phyloP scores from a whole-genome alignment of 1,140 invertebrate species.

The Euglossa dilemma region DNA sequence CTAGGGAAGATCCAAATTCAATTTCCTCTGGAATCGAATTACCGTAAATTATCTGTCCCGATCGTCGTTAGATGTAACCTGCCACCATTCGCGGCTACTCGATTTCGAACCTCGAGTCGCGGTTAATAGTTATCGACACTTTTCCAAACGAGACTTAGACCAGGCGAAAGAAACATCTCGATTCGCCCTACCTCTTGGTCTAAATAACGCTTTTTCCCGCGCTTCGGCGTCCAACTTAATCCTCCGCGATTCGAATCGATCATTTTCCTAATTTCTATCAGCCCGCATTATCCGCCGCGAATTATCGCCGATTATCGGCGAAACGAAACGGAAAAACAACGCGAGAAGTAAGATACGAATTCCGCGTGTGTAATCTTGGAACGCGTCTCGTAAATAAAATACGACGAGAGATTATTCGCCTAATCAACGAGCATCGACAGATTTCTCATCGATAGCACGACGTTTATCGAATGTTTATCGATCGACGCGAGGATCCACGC shows the following conservation, averaged over 20 bases:
- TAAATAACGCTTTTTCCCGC: too few species aligned
- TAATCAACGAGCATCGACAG: neutral
- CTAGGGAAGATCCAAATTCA: neutral
- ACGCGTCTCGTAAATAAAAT: neutral
- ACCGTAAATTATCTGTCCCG: too few species aligned
- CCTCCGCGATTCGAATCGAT: too few species aligned
- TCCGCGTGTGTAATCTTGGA: neutral
- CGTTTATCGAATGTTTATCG: constrained; percentile 12
- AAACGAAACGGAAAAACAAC: neutral
- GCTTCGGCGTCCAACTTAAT: too few species aligned
- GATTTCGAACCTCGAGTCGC: neutral
- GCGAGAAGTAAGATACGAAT: neutral
- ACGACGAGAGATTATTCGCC: neutral
- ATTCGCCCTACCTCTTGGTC: neutral
- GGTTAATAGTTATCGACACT: neutral
- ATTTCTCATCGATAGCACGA: neutral
- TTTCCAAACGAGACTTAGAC: neutral
- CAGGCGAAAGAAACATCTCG: neutral
- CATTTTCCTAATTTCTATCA: too few species aligned
- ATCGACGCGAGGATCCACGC: neutral
- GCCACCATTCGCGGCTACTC: neutral
- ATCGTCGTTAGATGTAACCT: neutral
- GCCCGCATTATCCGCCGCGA: too few species aligned
- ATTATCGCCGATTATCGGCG: too few species aligned
- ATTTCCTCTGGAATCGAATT: neutral